Percentiles rank a stretch among this genome's conserved stretches.
These are phyloP conservation scores for Alaudala cheleensis DNA, from an alignment of 2,113 vertebrate species.

Conservation along the genomic window DNA sequence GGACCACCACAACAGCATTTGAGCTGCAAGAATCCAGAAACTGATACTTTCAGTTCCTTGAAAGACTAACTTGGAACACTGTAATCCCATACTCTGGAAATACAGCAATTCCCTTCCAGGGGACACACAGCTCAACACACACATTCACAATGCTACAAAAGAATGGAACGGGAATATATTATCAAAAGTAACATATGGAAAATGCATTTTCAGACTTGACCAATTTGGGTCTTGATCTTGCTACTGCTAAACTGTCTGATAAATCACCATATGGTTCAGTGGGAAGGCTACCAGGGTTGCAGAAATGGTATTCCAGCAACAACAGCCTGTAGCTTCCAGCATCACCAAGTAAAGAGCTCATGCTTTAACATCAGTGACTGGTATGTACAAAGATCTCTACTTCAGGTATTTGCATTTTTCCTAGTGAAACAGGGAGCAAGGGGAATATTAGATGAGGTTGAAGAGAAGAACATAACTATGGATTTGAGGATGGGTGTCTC, in stretches of 20 bases:
- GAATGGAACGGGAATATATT: background rate
- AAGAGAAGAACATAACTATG: background rate
- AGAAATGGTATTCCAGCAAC: background rate
- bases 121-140: background rate
- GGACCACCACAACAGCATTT: background rate
- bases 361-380: background rate
- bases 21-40: background rate
- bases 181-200: background rate
- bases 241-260: background rate
- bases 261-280: slow-evolving; percentile 6
- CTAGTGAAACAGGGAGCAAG: background rate
- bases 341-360: background rate
- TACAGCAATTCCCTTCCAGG: background rate
- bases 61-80: background rate
- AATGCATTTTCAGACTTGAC: background rate
- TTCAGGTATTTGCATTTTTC: background rate
- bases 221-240: background rate
- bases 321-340: background rate
- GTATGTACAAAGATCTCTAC: background rate
- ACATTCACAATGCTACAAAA: background rate
- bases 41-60: background rate
- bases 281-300: background rate
- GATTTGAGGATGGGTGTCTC: background rate
- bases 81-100: background rate
- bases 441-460: background rate